Evolutionary conservation across 2,888 invertebrate species (phyloP).

Genomic region (Caprella mutica): DNA sequence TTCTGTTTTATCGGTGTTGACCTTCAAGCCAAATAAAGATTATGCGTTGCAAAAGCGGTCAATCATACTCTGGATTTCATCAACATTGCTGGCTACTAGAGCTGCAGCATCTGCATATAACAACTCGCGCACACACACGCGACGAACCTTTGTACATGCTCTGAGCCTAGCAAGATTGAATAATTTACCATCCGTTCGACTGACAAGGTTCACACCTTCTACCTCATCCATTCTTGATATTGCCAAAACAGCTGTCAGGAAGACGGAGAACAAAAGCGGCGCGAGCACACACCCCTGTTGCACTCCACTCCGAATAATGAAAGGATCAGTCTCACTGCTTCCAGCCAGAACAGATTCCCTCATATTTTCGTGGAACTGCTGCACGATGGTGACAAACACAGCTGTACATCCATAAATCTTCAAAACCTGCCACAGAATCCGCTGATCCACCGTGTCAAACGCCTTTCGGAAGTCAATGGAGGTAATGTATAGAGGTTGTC

Average conservation of each 20-base stretch:
- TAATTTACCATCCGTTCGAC: background rate
- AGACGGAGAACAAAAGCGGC: background rate
- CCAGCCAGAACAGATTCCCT: background rate
- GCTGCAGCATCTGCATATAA: slow-evolving; percentile 13
- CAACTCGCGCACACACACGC: slow-evolving; percentile 5
- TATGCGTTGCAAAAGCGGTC: no score
- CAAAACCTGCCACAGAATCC: no score
- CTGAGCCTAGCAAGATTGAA: slow-evolving; percentile 8
- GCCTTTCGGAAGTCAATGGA: no score
- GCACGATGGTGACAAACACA: no score
- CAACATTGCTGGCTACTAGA: no score
- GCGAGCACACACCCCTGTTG: slow-evolving; percentile 10
- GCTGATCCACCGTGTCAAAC: no score
- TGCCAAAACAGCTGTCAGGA: background rate
- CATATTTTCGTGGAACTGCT: slow-evolving; percentile 10
- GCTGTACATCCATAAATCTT: no score
- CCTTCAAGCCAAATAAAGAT: no score
- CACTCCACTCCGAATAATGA: background rate
- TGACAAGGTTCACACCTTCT: slow-evolving; percentile 5
- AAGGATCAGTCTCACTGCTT: background rate
- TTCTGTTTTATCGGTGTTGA: no score
- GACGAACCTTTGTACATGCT: slow-evolving; percentile 1
- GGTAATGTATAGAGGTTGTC: no score
- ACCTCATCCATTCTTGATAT: background rate
- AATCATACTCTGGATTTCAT: no score